These are phyloP conservation scores for Iphiclides podalirius DNA, from an alignment of 2,888 invertebrate genomes.

Conservation along the genomic window DNA sequence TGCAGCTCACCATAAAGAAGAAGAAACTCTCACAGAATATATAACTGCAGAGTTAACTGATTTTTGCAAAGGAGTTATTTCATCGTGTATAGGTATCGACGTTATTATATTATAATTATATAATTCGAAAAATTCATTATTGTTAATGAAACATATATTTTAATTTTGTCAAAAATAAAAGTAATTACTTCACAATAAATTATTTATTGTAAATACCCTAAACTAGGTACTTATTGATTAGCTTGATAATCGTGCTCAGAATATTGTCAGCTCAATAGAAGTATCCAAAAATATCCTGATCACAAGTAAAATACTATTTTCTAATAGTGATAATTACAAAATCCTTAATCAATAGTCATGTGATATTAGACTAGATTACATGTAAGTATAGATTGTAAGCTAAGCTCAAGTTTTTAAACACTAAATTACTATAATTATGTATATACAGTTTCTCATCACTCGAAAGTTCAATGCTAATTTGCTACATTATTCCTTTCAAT, in stretches of 20 bases:
- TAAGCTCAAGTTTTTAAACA: neutral
- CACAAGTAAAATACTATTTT: conserved; percentile 51
- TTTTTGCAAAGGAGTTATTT: conserved; percentile 68
- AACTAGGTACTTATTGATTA: conserved; percentile 18
- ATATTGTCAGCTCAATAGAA: conserved; percentile 44
- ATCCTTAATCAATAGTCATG: conserved; percentile 9
- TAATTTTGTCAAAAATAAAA: conserved; percentile 30
- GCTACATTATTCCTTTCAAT: conserved; percentile 76
- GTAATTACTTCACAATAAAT: conserved; percentile 34
- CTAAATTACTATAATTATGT: neutral
- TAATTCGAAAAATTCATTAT: conserved; percentile 33
- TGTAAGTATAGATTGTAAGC: neutral
- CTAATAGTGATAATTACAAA: conserved; percentile 54
- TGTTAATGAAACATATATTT: conserved; percentile 23
- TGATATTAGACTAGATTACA: conserved; percentile 22
- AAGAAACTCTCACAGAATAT: conserved; percentile 57
- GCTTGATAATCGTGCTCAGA: conserved; percentile 64
- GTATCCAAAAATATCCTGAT: conserved; percentile 55
- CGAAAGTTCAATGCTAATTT: conserved; percentile 10
- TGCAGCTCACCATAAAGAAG: conserved; percentile 42
- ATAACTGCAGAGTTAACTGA: conserved; percentile 58
- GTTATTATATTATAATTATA: conserved; percentile 58
- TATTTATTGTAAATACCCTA: conserved; percentile 40
- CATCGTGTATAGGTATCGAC: conserved; percentile 64
- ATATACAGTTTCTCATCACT: neutral